Evolutionary conservation across 2,113 vertebrate species (phyloP).

Genomic region (Agapornis roseicollis): DNA sequence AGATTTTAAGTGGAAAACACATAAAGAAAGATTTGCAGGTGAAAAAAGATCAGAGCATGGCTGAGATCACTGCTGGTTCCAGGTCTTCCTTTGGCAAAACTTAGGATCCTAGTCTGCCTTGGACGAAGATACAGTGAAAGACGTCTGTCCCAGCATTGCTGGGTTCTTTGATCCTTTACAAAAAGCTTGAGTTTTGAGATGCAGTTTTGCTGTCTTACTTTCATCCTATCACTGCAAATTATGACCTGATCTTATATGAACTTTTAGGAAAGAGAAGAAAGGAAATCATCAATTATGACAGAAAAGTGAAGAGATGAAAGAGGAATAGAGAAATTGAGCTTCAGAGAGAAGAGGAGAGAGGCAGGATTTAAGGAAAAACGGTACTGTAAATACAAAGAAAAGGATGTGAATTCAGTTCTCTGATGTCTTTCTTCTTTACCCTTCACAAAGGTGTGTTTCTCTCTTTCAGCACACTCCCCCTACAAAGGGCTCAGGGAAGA

Average conservation of each 20-base stretch:
- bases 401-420: not conserved
- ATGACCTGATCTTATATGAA: not conserved
- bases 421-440: not conserved
- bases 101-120: not conserved
- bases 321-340: not conserved
- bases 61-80: not conserved
- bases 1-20: not conserved
- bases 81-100: not conserved
- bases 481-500: not conserved
- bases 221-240: conserved; percentile 1
- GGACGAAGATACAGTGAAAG: not conserved
- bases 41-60: not conserved
- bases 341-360: not conserved
- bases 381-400: not conserved
- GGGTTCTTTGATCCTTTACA: not conserved
- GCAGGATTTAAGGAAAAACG: not conserved
- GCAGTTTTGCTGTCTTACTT: not conserved
- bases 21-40: not conserved
- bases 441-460: not conserved
- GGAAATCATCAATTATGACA: not conserved
- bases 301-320: conserved; percentile 11
- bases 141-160: not conserved
- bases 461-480: not conserved
- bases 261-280: conserved; percentile 20
- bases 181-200: not conserved